phyloP scores from a whole-genome alignment of 53 echinoderm and acorn worm species.

The Temnopleurus reevesii region DNA sequence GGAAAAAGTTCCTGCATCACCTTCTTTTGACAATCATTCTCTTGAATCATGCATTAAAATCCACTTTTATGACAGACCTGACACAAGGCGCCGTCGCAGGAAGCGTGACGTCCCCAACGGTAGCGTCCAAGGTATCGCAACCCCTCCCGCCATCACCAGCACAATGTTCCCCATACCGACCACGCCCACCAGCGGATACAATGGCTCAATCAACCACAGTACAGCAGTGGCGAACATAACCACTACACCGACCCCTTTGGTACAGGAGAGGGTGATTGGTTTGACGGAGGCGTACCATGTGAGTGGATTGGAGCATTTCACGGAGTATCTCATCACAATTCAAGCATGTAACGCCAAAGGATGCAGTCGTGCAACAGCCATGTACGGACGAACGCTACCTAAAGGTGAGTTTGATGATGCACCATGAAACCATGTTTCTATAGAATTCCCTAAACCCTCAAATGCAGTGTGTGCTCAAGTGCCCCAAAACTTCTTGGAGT shows the following conservation, averaged over 20 bases:
- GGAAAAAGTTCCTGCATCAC: too few relatives aligned
- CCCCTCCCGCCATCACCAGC: neutral
- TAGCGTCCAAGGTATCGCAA: neutral
- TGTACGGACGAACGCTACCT: slow-evolving; percentile 79
- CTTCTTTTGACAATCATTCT: too few relatives aligned
- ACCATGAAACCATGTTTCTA: too few relatives aligned
- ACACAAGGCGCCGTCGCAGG: slow-evolving; percentile 62
- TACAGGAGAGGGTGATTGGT: slow-evolving; percentile 55
- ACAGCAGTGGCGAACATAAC: slow-evolving; percentile 34
- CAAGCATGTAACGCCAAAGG: slow-evolving; percentile 70
- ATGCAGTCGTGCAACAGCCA: slow-evolving; percentile 65
- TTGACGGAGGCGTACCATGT: slow-evolving; percentile 53
- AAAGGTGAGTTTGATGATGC: slow-evolving; percentile 84
- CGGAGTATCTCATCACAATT: slow-evolving; percentile 77
- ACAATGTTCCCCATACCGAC: slow-evolving; percentile 3
- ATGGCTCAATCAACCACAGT: neutral
- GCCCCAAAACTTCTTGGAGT: too few relatives aligned
- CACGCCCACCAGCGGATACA: slow-evolving; percentile 11
- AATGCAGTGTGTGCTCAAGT: too few relatives aligned
- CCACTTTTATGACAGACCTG: slow-evolving; percentile 58
- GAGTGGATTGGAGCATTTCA: slow-evolving; percentile 74
- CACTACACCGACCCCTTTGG: slow-evolving; percentile 1
- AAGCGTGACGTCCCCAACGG: slow-evolving; percentile 58
- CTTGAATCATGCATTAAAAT: neutral
- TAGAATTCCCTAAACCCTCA: too few relatives aligned